Evolutionary conservation across 2,797 vertebrate genomes (phyloP).

Genomic region (Margarornis squamiger): DNA sequence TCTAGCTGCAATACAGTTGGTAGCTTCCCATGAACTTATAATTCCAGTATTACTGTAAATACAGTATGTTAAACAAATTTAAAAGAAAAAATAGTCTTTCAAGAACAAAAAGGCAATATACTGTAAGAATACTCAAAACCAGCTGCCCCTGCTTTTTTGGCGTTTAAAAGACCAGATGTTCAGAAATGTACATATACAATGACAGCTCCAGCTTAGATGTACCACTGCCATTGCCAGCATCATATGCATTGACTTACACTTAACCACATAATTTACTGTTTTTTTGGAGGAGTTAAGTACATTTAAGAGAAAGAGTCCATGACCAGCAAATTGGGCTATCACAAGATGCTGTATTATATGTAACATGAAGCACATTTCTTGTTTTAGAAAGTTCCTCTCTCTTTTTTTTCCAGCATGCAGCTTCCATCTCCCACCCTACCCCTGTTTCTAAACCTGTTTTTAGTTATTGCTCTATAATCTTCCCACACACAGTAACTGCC

Average conservation of each 20-base stretch:
- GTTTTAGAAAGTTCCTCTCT: background rate
- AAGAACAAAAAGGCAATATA: background rate
- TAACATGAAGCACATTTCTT: background rate
- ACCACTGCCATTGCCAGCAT: background rate
- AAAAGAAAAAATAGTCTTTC: background rate
- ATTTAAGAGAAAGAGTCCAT: background rate
- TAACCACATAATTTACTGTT: background rate
- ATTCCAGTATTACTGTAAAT: constrained; percentile 27
- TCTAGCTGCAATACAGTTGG: background rate
- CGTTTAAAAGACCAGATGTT: background rate
- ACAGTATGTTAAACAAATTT: background rate
- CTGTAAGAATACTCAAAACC: background rate
- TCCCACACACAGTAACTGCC: fast-evolving
- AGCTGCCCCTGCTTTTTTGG: background rate
- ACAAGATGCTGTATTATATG: background rate
- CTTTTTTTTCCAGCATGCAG: background rate
- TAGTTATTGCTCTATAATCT: background rate
- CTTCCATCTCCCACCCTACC: background rate
- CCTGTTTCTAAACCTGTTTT: background rate
- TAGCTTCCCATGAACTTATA: constrained; percentile 31
- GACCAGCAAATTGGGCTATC: background rate
- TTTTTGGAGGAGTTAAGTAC: background rate
- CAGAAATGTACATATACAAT: background rate
- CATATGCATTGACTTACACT: background rate
- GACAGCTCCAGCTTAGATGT: background rate